Evolutionary conservation across 1,140 invertebrate genomes (phyloP).

Genomic region (Heliconius hewitsoni): DNA sequence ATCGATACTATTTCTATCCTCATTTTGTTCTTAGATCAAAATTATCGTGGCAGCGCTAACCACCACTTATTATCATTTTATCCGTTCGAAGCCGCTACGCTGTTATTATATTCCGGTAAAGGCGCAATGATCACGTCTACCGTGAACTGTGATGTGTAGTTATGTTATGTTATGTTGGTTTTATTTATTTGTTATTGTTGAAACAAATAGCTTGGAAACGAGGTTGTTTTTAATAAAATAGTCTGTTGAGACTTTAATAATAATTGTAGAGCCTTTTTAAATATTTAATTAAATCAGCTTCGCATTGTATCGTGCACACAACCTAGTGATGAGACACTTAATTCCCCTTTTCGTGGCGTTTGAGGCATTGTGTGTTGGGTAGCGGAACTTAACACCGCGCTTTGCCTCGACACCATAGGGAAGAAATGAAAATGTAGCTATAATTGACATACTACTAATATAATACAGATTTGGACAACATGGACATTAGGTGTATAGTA

Average conservation of each 20-base stretch:
- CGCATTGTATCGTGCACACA: too few relatives aligned
- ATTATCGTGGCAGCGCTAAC: conserved; percentile 26
- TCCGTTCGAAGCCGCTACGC: conserved; percentile 52
- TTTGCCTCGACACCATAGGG: too few relatives aligned
- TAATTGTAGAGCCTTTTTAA: too few relatives aligned
- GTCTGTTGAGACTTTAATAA: background rate
- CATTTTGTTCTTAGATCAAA: conserved; percentile 18
- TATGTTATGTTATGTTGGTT: background rate
- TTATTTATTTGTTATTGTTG: conserved; percentile 14
- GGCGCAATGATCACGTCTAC: conserved; percentile 58
- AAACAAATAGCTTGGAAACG: background rate
- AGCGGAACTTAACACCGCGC: too few relatives aligned
- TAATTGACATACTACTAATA: too few relatives aligned
- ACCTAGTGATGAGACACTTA: too few relatives aligned
- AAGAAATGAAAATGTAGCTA: too few relatives aligned
- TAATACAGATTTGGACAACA: too few relatives aligned
- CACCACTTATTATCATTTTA: conserved; percentile 65
- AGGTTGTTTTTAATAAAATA: background rate
- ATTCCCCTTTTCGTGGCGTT: too few relatives aligned
- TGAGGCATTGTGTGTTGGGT: too few relatives aligned
- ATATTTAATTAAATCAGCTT: too few relatives aligned
- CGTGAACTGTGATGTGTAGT: conserved; percentile 23
- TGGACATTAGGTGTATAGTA: too few relatives aligned
- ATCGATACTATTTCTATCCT: conserved; percentile 1
- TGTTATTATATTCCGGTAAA: conserved; percentile 68